Conservation (phyloP, 2,888 invertebrate species). For the Odontomyia ornata region DNA sequence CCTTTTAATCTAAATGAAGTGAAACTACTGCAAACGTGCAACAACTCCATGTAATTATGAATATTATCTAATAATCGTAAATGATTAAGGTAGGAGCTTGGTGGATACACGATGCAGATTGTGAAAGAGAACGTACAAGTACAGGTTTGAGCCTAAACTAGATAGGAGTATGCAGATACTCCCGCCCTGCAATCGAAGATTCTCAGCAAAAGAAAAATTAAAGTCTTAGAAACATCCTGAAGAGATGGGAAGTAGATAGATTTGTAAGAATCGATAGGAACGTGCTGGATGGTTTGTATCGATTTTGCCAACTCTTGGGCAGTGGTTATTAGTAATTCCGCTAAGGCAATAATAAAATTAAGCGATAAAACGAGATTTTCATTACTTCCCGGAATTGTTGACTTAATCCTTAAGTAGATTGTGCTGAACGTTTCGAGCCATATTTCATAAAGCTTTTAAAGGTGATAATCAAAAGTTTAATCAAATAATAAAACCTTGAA, state of each 20-base stretch:
- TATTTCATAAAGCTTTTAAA: too few relatives aligned
- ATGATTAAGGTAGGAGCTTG: slow-evolving; percentile 46
- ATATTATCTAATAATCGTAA: slow-evolving; percentile 50
- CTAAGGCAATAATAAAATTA: too few relatives aligned
- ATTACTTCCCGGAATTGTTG: too few relatives aligned
- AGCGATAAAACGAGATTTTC: too few relatives aligned
- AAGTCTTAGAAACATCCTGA: not conserved
- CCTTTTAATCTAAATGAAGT: slow-evolving; percentile 9
- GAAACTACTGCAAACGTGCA: not conserved
- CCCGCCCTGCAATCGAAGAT: not conserved
- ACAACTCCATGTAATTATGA: slow-evolving; percentile 46
- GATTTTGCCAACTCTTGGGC: too few relatives aligned
- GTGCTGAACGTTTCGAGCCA: too few relatives aligned
- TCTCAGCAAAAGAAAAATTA: not conserved
- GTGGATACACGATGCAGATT: not conserved
- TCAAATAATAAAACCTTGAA: too few relatives aligned
- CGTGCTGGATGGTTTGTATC: not conserved
- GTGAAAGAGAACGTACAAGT: not conserved
- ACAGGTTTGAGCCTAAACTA: not conserved
- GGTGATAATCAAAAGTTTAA: too few relatives aligned
- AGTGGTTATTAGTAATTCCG: too few relatives aligned
- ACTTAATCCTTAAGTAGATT: too few relatives aligned
- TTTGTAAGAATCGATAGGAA: not conserved
- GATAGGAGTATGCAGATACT: not conserved
- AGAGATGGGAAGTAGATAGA: not conserved